Base-by-base conservation (phyloP, 2,113 vertebrate species). In the Pao palembangensis region DNA sequence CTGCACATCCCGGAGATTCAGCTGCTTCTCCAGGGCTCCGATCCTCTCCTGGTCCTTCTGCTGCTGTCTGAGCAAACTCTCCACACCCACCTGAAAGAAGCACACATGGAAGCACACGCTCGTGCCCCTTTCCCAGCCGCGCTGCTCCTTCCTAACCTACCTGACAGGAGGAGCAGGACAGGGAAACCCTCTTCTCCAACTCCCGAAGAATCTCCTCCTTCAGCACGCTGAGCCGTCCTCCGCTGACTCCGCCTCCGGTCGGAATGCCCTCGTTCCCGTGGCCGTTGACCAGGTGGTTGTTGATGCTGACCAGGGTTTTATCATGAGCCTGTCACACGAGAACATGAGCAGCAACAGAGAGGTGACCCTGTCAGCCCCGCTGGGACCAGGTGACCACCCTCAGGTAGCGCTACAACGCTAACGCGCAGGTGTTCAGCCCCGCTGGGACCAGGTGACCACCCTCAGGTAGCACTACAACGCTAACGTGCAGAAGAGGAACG, bases 81-180 rank as follows among this genome's bases (percentile, higher is more conserved):
- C 93, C 34, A 93, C 90, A 0, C 94, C 93, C 0, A 82, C 64
- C 73, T 89, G 58, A 3, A 69, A 38, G 55, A 58, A 1, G 28
- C 49, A 44, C 20, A 5, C 15, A 6, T 31, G 1, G 28, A n/a
- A 49, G 6, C 3, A 47, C 7, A 49, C 5, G 16, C 8, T 18
- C 6, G 11, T 7, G 31, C 10, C n/a, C 8, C 23, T 47, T 20
- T 46, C 25, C 25, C 6, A 21, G 41, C 15, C 8, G 14, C 25
- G 38, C 11, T 34, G 15, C 16, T 28, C 34, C 41, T 3, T 43
- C 41, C 44, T 44, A 10, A 19, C 47, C 10, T 1, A 88, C 87
- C 82, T 93, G 83, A 75, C 95, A 98, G 8, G 92, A 87, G 0
- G 92, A 90, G 54, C 96, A 98, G 8, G 92, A 89, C 48, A 94